A percentile compares a stretch with the other conserved stretches of the same genome.
phyloP scores from a whole-genome alignment of 2,888 invertebrate genomes.

The Drepanosiphum platanoidis region DNA sequence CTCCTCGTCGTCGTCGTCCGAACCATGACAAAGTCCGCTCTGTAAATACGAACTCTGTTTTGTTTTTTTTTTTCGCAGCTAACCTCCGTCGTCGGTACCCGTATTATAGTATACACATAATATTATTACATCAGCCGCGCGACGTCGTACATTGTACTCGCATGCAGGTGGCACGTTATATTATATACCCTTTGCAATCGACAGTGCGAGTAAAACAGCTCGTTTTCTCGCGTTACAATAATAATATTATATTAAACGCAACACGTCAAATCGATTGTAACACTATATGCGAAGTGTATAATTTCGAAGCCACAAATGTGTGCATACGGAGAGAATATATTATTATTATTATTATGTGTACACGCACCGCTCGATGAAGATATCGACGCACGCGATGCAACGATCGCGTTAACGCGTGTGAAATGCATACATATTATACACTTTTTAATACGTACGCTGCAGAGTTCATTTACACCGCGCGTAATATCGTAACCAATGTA shows the following conservation, averaged over 20 bases:
- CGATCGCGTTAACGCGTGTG: neutral
- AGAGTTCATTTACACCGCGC: neutral
- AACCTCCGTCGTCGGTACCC: too few relatives aligned
- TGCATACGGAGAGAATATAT: neutral
- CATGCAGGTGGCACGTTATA: too few relatives aligned
- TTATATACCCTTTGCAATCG: neutral
- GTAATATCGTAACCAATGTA: neutral
- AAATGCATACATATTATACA: neutral
- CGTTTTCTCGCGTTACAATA: slow-evolving; percentile 1
- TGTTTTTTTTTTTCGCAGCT: too few relatives aligned
- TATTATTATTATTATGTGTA: neutral
- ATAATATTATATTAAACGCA: neutral
- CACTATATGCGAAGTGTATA: neutral
- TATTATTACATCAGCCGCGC: neutral
- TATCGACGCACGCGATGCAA: slow-evolving; percentile 1
- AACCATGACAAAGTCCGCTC: too few relatives aligned
- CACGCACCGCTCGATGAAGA: neutral
- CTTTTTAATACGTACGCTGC: neutral
- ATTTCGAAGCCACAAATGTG: slow-evolving; percentile 27
- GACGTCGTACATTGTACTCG: too few relatives aligned
- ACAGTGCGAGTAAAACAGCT: neutral
- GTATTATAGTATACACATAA: too few relatives aligned
- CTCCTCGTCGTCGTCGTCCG: too few relatives aligned
- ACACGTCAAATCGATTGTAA: slow-evolving; percentile 26
- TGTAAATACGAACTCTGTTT: too few relatives aligned